A percentile compares a stretch with the other conserved stretches of the same genome.
These are phyloP conservation scores for Himalopsyche tibetana DNA, from an alignment of 2,888 invertebrate species.

Conservation along the genomic window DNA sequence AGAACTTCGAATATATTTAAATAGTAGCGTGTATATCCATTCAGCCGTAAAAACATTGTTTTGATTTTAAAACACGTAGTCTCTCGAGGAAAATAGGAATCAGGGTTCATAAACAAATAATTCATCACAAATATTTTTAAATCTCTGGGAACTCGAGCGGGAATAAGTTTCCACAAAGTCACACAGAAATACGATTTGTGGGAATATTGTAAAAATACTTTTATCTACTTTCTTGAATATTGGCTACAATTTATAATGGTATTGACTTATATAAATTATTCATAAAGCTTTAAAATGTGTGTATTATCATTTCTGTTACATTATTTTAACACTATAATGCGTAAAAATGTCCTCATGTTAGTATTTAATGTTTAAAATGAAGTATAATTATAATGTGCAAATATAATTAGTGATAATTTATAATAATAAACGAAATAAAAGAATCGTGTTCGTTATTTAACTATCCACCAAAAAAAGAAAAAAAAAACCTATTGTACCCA, in stretches of 20 bases:
- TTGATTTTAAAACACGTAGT: neutral
- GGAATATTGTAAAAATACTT: too few relatives aligned
- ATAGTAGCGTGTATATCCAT: neutral
- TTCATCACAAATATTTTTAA: neutral
- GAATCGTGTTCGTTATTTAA: neutral
- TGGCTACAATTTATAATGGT: neutral
- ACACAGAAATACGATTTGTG: too few relatives aligned
- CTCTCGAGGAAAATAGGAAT: neutral
- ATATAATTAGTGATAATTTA: slow-evolving; percentile 7
- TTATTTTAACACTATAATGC: neutral
- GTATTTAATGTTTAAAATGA: neutral
- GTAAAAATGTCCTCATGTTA: neutral
- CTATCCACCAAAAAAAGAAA: too few relatives aligned
- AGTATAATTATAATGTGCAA: slow-evolving; percentile 16
- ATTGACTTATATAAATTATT: neutral
- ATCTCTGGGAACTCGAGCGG: too few relatives aligned
- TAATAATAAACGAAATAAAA: neutral
- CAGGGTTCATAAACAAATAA: neutral
- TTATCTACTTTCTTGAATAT: too few relatives aligned
- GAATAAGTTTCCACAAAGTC: too few relatives aligned
- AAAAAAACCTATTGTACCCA: too few relatives aligned
- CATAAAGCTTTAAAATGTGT: neutral
- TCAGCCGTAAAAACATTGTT: neutral
- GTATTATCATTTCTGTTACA: neutral
- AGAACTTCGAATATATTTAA: neutral